Conservation (phyloP, 2,888 invertebrate species). For the Timandra comae region DNA sequence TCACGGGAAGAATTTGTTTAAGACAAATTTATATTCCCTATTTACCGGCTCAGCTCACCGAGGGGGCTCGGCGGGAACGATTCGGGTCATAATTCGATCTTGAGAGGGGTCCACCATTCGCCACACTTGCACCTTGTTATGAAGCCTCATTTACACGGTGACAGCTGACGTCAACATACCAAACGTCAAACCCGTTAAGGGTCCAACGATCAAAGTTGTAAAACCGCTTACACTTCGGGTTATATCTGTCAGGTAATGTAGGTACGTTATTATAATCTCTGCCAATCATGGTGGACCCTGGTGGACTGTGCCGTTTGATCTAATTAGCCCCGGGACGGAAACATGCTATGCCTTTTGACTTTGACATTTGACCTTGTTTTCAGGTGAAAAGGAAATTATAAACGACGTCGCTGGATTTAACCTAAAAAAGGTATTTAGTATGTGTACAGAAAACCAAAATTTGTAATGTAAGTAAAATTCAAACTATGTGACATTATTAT, state of each 20-base stretch:
- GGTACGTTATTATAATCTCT: conserved; percentile 1
- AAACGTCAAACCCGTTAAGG: conserved; percentile 17
- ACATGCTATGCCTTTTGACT: not conserved
- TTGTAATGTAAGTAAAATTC: too few species aligned
- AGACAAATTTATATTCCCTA: conserved; percentile 53
- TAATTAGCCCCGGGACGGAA: not conserved
- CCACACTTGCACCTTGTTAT: conserved; percentile 24
- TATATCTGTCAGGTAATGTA: conserved; percentile 2
- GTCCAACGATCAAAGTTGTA: conserved; percentile 22
- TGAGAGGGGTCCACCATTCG: conserved; percentile 22
- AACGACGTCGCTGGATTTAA: too few species aligned
- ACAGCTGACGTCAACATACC: conserved; percentile 21
- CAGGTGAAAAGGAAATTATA: not conserved
- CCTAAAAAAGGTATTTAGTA: too few species aligned
- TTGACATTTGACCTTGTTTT: conserved; percentile 3
- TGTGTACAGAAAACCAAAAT: too few species aligned
- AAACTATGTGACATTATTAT: too few species aligned
- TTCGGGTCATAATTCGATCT: conserved; percentile 44
- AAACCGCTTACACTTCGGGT: conserved; percentile 17
- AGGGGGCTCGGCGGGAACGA: conserved; percentile 31
- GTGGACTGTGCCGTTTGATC: not conserved
- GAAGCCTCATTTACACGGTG: conserved; percentile 21
- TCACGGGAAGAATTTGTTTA: conserved; percentile 44
- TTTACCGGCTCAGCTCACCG: conserved; percentile 45
- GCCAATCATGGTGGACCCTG: not conserved